Evolutionary conservation across 2,888 invertebrate species (phyloP).

Genomic region (Meandrusa payeni): DNA sequence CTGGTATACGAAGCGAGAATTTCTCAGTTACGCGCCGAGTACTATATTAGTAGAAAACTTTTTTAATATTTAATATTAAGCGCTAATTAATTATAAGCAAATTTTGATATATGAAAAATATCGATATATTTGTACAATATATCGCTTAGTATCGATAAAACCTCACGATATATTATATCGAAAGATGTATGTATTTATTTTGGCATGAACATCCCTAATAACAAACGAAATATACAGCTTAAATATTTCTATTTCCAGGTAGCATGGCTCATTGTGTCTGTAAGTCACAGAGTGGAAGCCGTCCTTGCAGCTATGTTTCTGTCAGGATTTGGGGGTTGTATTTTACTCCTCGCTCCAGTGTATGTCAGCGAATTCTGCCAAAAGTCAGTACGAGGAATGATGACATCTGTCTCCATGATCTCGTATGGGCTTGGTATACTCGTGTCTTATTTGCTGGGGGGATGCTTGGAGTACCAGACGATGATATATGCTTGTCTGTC

Average conservation of each 20-base stretch:
- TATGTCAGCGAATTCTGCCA: constrained; percentile 42
- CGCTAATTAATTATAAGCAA: no score
- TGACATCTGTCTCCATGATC: constrained; percentile 37
- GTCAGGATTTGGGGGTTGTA: constrained; percentile 47
- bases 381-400: constrained; percentile 39
- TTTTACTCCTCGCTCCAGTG: constrained; percentile 44
- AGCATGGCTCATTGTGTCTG: constrained; percentile 48
- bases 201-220: no score
- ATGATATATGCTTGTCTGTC: constrained; percentile 49
- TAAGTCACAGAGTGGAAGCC: constrained; percentile 44
- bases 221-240: no score
- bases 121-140: no score
- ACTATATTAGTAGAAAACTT: no score
- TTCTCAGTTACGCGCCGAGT: no score
- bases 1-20: no score
- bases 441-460: constrained; percentile 47
- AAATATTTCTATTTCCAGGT: constrained; percentile 47
- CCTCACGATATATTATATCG: no score
- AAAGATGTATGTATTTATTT: no score
- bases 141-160: no score
- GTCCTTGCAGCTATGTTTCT: constrained; percentile 48
- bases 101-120: no score
- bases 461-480: constrained; percentile 42
- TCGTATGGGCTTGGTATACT: constrained; percentile 38
- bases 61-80: no score